Evolutionary conservation across 2,797 vertebrate species (phyloP), one percentile per base, ranked within the genome.

Genomic region (Periophthalmus magnuspinnatus): DNA sequence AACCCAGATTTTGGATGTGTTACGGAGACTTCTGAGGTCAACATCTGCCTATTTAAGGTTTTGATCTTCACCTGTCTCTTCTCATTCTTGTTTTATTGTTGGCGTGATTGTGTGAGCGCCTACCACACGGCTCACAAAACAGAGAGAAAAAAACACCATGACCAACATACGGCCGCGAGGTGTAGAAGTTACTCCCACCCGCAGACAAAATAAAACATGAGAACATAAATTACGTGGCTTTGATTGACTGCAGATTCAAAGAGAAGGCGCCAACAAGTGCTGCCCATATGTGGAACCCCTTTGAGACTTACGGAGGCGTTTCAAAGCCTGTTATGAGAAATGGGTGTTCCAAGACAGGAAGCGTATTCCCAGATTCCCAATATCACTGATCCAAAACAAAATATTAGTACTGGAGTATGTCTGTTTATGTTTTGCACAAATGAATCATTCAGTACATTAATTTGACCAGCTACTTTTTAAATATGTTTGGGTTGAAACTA

Each of bases 211-310:
- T 62, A 62, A 62, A 62, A 62, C 60, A 62, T 2, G n/a, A 45
- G 21, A 62, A 41, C 60, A 62, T 64, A 64, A 64, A 64, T 48
- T 47, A 48, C 11, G 9, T 21, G 33, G 21, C 8, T 60, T 24
- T 62, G 60, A 62, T 41, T 62, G 36, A 64, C 22, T 64, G 41
- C 62, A 64, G 13, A 24, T 64, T 48, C 22, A 48, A 48, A 17
- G 22, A 19, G 22, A 32, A 47, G 41, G 22, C 22, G 22, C 41
- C 61, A 64, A 64, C 41, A 64, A 64, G 62, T 64, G 41, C 41
- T 48, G 13, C 6, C 13, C 62, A 64, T 47, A 48, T 64, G 62
- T 64, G 21, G 62, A 48, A 32, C 21, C 36, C 60, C 60, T 45
- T 16, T 62, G 36, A 62, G 34, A 61, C 33, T 61, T 14, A 17